Base-by-base conservation (phyloP, 2,888 invertebrate genomes). In the Caenorhabditis uteleia region DNA sequence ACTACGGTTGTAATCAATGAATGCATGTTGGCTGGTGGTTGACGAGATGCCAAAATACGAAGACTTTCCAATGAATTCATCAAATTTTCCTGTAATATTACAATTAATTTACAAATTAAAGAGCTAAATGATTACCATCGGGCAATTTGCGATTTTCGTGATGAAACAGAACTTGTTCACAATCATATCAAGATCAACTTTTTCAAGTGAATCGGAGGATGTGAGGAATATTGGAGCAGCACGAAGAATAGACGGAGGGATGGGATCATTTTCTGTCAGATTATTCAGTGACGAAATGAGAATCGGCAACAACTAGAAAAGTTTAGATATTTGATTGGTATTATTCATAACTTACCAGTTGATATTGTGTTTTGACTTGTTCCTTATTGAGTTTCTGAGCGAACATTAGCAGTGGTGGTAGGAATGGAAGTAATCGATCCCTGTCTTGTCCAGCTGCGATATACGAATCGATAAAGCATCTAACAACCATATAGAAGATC, bases 41-140 rank as follows among this genome's bases (percentile, higher is more conserved):
- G 57, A 21, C 44, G 42, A 16, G 25, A 23, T 16, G 58, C 57
- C 4, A 64, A 33, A 21, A 43, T 44, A 18, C 27, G 25, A 23
- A 60, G 34, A n/a, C 64, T 43, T 27, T 58, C 46, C 45, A 64
- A 33, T 20, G 53, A 34, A 27, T 53, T 42, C n/a, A 56, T 44
- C 29, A 57, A 25, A 34, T 40, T 26, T n/a, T 18, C 45, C 64
- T 64, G 25, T 29, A 59, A 36, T 36, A 45, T 39, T 20, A 46
- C 34, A 40, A 27, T 51, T 27, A 14, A 10, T 44, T 29, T 31
- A 25, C 25, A 49, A 16, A 42, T n/a, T 46, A 31, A n/a, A 29
- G 38, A 12, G n/a, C n/a, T n/a, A 6, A 23, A 33, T 6, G 38
- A 8, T 31, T 48, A 58, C 60, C 49, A 61, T 49, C 16, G 25